Evolutionary conservation across 2,888 invertebrate genomes (phyloP).

Genomic region (Dromius quadrimaculatus): DNA sequence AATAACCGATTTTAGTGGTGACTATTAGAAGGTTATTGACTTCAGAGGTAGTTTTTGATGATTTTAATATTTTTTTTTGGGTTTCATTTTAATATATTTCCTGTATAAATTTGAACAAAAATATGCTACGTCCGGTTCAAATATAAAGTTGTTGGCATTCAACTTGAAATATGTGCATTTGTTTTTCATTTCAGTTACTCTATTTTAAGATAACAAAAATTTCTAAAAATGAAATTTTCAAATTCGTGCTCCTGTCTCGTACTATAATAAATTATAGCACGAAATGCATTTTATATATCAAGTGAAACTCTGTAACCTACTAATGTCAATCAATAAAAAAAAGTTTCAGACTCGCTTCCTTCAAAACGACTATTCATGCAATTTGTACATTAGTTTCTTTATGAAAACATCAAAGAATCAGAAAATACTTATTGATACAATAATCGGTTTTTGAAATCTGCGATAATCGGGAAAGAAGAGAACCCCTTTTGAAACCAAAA

Average conservation of each 20-base stretch:
- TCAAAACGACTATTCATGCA: constrained; percentile 8
- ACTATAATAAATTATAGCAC: too few species aligned
- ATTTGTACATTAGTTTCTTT: constrained; percentile 18
- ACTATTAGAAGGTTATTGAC: constrained; percentile 8
- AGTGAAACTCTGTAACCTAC: too few species aligned
- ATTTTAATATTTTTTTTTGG: not conserved
- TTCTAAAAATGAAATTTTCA: too few species aligned
- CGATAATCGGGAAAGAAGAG: constrained; percentile 3
- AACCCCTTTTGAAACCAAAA: constrained; percentile 19
- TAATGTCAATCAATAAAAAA: constrained; percentile 13
- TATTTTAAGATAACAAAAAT: too few species aligned
- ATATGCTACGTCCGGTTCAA: not conserved
- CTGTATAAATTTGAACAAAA: constrained; percentile 2
- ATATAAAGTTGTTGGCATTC: constrained; percentile 16
- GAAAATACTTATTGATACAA: constrained; percentile 9
- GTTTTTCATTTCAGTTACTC: not conserved
- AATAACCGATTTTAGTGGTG: constrained; percentile 22
- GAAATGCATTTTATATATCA: too few species aligned
- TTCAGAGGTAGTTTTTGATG: constrained; percentile 25
- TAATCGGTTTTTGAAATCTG: constrained; percentile 16
- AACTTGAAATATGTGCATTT: constrained; percentile 15
- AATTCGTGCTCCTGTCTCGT: too few species aligned
- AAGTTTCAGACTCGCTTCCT: not conserved
- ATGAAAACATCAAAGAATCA: constrained; percentile 1
- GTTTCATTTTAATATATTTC: not conserved